Base-by-base conservation (phyloP, 2,888 invertebrate genomes). In the Salticus scenicus region DNA sequence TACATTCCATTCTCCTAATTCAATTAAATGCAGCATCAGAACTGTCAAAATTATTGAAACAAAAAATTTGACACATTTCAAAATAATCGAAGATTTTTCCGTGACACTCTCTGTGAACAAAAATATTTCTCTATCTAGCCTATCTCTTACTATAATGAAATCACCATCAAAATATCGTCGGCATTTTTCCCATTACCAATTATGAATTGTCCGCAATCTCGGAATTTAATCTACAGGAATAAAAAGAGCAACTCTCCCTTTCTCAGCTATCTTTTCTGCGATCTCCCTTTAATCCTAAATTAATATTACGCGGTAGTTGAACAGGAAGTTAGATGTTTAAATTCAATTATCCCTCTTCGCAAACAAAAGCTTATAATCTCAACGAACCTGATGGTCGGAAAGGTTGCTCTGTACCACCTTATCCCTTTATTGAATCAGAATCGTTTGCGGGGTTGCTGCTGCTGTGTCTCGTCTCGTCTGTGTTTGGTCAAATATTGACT, bases 341-440 rank as follows among this genome's bases (percentile, higher is more conserved):
- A 80, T 80, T 80, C 80, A 80, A 80, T 80, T 80, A 80, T 73
- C 80, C 31, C 42, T 72, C 28, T 73, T 41, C 24, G 73, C 66
- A 80, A 80, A 80, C 80, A 80, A 72, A 73, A 73, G 66, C 73
- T 42, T 66, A 42, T 80, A 80, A 80, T 80, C 80, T 80, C 73
- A 24, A 5, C 4, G 24, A 47, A 47, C 8, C 47, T 17, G 47
- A 17, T 47, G 47, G 47, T 47, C 17, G 47, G 47, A 17, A 47
- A 17, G 14, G 47, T 47, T 47, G 47, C 47, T 47, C 8, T 24
- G 20, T 24, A 8, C 57, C 57, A 20, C 57, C 24, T 2, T 24
- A 10, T 37, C 57, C 24, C 24, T 57, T 57, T 57, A 57, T 57
- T 57, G 24, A 57, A 57, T 57, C 57, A 57, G 24, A 57, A 57